Conservation (phyloP, 2,797 vertebrate species). For the Malacoctenus gilli region DNA sequence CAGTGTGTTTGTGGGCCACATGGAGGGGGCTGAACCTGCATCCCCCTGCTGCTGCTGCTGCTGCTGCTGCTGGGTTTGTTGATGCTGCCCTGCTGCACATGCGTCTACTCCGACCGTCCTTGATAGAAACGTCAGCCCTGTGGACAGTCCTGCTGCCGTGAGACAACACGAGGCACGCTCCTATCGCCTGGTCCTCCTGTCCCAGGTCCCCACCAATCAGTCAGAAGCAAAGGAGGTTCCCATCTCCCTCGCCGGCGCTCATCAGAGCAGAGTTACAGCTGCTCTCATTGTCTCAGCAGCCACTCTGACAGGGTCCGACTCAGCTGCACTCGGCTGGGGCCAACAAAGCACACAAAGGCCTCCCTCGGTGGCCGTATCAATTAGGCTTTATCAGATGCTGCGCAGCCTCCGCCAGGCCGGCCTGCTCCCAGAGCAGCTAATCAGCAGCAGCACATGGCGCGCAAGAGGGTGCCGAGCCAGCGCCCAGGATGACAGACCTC, state of each 20-base stretch:
- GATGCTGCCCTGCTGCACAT: not conserved
- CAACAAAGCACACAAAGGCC: constrained; percentile 76
- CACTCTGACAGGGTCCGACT: constrained; percentile 72
- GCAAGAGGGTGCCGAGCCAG: constrained; percentile 60
- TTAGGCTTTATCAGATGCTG: constrained; percentile 83
- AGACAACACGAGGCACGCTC: constrained; percentile 19
- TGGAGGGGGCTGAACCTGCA: constrained; percentile 71
- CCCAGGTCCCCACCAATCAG: constrained; percentile 42
- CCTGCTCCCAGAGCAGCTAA: constrained; percentile 72
- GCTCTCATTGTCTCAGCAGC: constrained; percentile 83
- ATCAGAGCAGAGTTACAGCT: constrained; percentile 77
- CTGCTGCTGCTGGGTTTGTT: constrained; percentile 50
- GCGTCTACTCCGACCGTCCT: not conserved
- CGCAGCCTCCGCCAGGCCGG: constrained; percentile 66
- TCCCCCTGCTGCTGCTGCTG: constrained; percentile 67
- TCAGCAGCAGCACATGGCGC: constrained; percentile 82
- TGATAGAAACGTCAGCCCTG: constrained; percentile 29
- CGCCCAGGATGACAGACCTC: constrained; percentile 62
- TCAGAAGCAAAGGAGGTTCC: constrained; percentile 39
- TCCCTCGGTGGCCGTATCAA: constrained; percentile 72
- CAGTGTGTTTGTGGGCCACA: constrained; percentile 57
- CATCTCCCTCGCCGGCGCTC: constrained; percentile 50
- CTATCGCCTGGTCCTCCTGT: constrained; percentile 16
- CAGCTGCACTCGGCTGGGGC: constrained; percentile 58
- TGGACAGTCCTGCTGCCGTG: constrained; percentile 14